Base-by-base conservation (phyloP, 2,888 invertebrate genomes). In the Cryptus armator region DNA sequence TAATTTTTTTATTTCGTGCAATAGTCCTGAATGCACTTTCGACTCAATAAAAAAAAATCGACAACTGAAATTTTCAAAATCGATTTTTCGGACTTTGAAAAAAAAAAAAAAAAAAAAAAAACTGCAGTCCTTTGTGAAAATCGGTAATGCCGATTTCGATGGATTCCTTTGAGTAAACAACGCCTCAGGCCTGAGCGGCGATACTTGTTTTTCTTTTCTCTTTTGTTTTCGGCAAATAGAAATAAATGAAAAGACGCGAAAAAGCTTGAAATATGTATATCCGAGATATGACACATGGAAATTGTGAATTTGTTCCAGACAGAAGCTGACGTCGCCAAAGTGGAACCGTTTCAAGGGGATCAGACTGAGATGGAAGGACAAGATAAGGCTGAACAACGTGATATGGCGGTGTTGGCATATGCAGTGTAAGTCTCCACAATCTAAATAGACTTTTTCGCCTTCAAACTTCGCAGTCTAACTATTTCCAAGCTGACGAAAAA, bases 401-500 rank as follows among this genome's bases (percentile, higher is more conserved):
- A 99, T 99, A 92, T 99, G 99, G 99, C 96, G 99, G 94, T 99
- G 99, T 94, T 99, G 99, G 99, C 99, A 99, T 94, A 98, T 99
- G 97, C 99, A 99, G 94, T 99, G 98, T 98, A 94, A 97, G 97
- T 95, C 86, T 84, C 29, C 0, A 46, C 37, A 10, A 9, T 37
- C 3, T 24, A 10, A 48, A 12, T 5, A 19, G 64, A 32, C n/a
- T 29, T 43, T 19, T 37, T 3, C 51, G 3, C 9, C n/a, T 12
- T 29, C 5, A 29, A 29, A 10, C 29, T 10, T 12, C 16, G 24
- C 24, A 19, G 19, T 16, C 53, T 9, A 56, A 56, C 24, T 0
- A 19, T 56, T 56, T 56, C 10, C 24, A 10, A 24, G 24, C 10
- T 0, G 2, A 16, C 56, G 16, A 19, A 53, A 56, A 56, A 16